Evolutionary conservation across 2,113 vertebrate genomes (phyloP), one percentile per base, ranked within the genome.

Genomic region (Zosterops pallidus): DNA sequence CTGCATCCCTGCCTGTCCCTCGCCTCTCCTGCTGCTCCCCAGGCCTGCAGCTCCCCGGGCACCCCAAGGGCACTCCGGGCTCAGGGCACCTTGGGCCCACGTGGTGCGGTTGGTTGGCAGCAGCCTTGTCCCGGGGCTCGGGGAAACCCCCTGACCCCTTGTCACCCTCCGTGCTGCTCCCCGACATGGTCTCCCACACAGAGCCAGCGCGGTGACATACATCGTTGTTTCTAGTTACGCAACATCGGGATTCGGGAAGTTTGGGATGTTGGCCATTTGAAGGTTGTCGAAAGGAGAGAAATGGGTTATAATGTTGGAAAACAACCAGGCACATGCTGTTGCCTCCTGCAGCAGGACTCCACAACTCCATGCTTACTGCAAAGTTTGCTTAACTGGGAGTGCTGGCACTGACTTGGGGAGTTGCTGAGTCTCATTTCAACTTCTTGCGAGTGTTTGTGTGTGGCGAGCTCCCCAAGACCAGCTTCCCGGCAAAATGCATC

Each of bases 331-430:
- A 2, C 0, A 6, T 65, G 35, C 52, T 47, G 14, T 80, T 75
- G 57, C 28, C 21, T 67, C 46, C 35, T 44, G n/a, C 64, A 68
- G 37, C 74, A 62, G 15, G 28, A 60, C 37, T 81, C n/a, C 28
- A 22, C 64, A 82, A 81, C 82, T 94, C 76, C 7, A 1, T 9
- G 33, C 86, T 83, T 1, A 6, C 83, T 83, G 91, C 53, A 60
- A 94, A 96, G 83, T 97, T 92, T 50, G 31, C 29, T 60, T 86
- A 35, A 63, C 49, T 59, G 83, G 74, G 71, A 89, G 93, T 28
- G 56, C 53, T 4, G 23, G 59, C 39, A 6, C 63, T 47, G 62
- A 52, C 68, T 67, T 83, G 64, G 47, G 86, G 64, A 82, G 74
- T 88, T 91, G n/a, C 57, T 2, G 37, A 87, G 65, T 89, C 79